Percentiles rank a stretch among this genome's conserved stretches.
phyloP scores from a whole-genome alignment of 64 coral and sea anemone genomes.

The Acropora yongei region DNA sequence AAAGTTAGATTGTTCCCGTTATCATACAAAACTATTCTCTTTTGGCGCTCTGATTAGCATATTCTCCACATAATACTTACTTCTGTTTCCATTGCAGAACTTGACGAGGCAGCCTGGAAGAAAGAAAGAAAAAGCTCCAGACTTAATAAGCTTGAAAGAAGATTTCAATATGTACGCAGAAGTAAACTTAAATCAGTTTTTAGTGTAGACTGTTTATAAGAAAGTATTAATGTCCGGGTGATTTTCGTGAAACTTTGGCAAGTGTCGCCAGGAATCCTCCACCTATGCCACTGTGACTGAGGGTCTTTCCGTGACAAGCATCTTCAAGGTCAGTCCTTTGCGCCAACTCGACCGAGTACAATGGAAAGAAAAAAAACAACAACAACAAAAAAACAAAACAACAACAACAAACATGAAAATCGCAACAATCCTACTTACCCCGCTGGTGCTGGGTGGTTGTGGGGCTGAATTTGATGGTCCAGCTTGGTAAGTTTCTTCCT shows the following conservation, averaged over 20 bases:
- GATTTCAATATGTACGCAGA: no score
- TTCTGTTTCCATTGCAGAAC: background rate
- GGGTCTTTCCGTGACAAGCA: no score
- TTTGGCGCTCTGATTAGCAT: no score
- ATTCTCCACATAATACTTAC: background rate
- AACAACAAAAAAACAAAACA: background rate
- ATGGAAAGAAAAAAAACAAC: background rate
- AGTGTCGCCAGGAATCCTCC: background rate
- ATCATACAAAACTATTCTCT: no score
- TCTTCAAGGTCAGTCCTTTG: background rate
- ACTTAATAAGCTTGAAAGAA: no score
- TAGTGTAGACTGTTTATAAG: no score
- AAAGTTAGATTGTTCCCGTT: background rate
- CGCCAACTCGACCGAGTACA: no score
- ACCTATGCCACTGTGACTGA: no score
- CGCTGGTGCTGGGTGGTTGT: background rate
- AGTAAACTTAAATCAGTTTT: no score
- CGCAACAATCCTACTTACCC: background rate
- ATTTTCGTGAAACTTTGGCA: background rate
- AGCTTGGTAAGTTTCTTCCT: background rate
- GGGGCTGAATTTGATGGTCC: background rate
- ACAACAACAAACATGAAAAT: background rate
- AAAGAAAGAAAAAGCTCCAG: background rate
- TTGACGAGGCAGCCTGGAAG: slow-evolving; percentile 17
- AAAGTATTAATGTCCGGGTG: no score